Evolutionary conservation across 2,113 vertebrate genomes (phyloP), one percentile per base, ranked within the genome.

Genomic region (Solea solea): DNA sequence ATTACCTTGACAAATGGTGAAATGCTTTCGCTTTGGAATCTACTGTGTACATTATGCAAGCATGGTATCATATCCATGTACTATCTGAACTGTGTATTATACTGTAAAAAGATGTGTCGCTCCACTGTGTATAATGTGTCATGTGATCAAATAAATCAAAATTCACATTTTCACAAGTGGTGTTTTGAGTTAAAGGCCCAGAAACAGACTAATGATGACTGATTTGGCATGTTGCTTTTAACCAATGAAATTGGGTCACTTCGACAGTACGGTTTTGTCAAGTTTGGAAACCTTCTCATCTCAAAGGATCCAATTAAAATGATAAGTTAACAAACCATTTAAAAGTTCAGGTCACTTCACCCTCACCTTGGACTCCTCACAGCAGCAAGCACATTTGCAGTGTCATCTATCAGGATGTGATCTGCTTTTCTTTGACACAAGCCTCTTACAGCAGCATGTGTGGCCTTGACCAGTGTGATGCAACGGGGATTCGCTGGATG

Each of bases 21-120:
- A 62, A 72, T 57, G 62, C 42, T 84, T 82, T 74, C 73, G 56
- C 15, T 49, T 41, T 59, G 56, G 56, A 83, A 81, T 75, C 72
- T 69, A 58, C 68, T 41, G 27, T 39, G 8, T 66, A 44, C 12
- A 16, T 69, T 66, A 66, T 71, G 41, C 25, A 84, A 81, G 10
- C 75, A 62, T 81, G 73, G 63, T 71, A 77, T 72, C 39, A 61
- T 78, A 77, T 64, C 74, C 45, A 82, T 80, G 53, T 86, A 64
- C 61, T 80, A 86, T 84, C 88, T 90, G 78, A 88, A 85, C 57
- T 50, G 50, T 86, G 66, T 89, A 82, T 75, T 70, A 85, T 82
- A 84, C 72, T 91, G 88, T 89, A 85, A 83, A 88, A 77, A 82
- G 42, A 70, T 82, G 58, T 83, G 64, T 84, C 64, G 64, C 60